Conservation (phyloP, 2,797 vertebrate species). For the Thamnophis elegans region DNA sequence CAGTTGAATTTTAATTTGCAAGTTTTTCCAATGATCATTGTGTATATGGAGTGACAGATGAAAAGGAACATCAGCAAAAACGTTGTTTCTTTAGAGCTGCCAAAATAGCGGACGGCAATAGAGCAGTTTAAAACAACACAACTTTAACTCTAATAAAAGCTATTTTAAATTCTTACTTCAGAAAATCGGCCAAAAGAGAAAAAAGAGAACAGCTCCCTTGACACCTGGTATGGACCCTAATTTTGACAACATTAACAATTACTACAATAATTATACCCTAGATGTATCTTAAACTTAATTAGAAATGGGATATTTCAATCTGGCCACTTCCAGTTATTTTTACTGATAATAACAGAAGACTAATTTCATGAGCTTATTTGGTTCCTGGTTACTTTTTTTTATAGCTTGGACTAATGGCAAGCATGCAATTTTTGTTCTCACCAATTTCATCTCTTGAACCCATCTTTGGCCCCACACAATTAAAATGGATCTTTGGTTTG, state of each 20-base stretch:
- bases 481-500: background rate
- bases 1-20: background rate
- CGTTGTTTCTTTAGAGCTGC: background rate
- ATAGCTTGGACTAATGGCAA: background rate
- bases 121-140: background rate
- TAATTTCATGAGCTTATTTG: constrained; percentile 23
- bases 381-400: constrained; percentile 17
- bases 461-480: constrained; percentile 15
- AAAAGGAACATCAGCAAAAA: background rate
- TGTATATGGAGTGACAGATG: background rate
- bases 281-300: constrained; percentile 42
- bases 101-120: background rate
- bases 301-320: constrained; percentile 43
- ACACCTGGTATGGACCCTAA: background rate
- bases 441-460: background rate
- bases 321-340: constrained; percentile 47
- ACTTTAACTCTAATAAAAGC: background rate
- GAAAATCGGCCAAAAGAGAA: background rate
- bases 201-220: background rate
- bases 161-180: background rate
- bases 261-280: constrained; percentile 13
- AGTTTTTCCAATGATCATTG: background rate
- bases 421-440: background rate
- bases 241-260: background rate
- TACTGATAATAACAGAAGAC: constrained; percentile 57